phyloP scores from a whole-genome alignment of 2,888 invertebrate species.

The Cheilosia impressa region DNA sequence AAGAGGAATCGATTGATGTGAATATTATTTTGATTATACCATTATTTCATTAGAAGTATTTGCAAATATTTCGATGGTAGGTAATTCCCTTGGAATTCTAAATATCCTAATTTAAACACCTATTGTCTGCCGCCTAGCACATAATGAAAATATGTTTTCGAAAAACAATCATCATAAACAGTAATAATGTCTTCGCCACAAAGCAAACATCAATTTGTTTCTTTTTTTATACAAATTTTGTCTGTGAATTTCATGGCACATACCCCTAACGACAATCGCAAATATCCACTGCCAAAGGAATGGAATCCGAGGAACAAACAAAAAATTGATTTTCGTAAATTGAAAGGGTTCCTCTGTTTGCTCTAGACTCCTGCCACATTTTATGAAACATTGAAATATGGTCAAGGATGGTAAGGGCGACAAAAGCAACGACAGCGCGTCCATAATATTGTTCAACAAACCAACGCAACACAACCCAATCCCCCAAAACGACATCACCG shows the following conservation, averaged over 20 bases:
- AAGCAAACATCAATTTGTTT: constrained; percentile 56
- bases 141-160: constrained; percentile 13
- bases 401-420: constrained; percentile 25
- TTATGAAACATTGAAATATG: constrained; percentile 54
- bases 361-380: constrained; percentile 19
- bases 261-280: constrained; percentile 41
- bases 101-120: constrained; percentile 13
- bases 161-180: constrained; percentile 55
- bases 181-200: constrained; percentile 52
- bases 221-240: constrained; percentile 41
- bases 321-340: constrained; percentile 69
- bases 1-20: too few relatives aligned
- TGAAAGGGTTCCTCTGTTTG: constrained; percentile 56
- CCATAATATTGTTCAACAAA: constrained; percentile 49
- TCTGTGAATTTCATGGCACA: constrained; percentile 44
- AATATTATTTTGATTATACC: too few relatives aligned
- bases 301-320: constrained; percentile 47
- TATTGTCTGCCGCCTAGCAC: neutral
- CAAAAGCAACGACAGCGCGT: constrained; percentile 37
- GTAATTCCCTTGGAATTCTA: neutral
- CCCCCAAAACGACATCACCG: constrained; percentile 47
- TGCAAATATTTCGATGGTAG: too few relatives aligned
- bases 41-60: too few relatives aligned
- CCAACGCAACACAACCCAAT: constrained; percentile 68
- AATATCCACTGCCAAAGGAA: constrained; percentile 11